Evolutionary conservation across 2,797 vertebrate species (phyloP).

Genomic region (Tokudaia muenninki): DNA sequence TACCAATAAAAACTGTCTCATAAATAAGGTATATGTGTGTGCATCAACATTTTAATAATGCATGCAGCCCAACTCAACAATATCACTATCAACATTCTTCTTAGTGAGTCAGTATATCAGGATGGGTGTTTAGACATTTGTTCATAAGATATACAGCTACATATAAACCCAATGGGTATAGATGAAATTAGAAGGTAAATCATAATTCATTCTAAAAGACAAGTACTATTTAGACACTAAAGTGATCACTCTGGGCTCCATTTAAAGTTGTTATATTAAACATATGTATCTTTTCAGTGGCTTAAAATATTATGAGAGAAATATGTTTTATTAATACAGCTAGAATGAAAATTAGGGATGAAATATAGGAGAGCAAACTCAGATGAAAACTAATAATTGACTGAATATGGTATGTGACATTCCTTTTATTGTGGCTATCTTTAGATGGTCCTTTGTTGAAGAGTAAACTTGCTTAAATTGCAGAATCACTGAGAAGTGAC

Average conservation of each 20-base stretch:
- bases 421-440: background rate
- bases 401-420: background rate
- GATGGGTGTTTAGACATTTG: background rate
- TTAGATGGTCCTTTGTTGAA: background rate
- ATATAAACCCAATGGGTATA: background rate
- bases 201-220: background rate
- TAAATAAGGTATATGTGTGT: background rate
- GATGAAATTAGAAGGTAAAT: background rate
- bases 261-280: background rate
- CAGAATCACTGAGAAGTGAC: background rate
- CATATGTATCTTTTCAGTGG: background rate
- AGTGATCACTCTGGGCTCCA: background rate
- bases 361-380: background rate
- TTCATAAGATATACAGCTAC: background rate
- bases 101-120: background rate
- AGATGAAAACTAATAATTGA: background rate
- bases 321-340: background rate
- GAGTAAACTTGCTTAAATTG: background rate
- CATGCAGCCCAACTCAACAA: background rate
- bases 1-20: background rate
- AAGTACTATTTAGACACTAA: background rate
- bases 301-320: background rate
- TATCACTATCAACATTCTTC: background rate
- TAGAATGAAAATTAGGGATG: background rate
- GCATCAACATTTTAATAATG: slow-evolving; percentile 9